Evolutionary conservation across 2,113 vertebrate species (phyloP).

Genomic region (Desmodus rotundus): DNA sequence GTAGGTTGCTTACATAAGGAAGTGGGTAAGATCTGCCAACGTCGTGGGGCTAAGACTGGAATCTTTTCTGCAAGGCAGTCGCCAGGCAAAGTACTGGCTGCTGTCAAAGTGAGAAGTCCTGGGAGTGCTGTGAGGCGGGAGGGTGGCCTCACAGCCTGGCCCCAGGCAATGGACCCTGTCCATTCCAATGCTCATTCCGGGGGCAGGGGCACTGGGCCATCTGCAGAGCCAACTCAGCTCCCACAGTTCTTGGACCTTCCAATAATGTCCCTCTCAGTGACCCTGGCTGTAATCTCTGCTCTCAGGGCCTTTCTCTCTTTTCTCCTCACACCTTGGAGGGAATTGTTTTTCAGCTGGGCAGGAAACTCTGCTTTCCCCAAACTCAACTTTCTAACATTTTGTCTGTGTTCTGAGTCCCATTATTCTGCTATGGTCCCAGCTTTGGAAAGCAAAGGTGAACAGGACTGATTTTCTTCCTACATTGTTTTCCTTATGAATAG

Average conservation of each 20-base stretch:
- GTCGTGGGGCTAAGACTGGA: background rate
- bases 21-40: background rate
- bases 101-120: background rate
- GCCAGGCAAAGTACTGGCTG: background rate
- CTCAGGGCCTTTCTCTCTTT: background rate
- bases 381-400: background rate
- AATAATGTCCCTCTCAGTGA: background rate
- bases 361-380: background rate
- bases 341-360: background rate
- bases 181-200: background rate
- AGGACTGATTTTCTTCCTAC: background rate
- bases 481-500: background rate
- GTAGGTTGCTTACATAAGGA: background rate
- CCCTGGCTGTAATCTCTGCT: background rate
- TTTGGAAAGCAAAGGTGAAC: background rate
- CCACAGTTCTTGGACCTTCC: background rate
- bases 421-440: background rate
- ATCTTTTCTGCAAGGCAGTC: background rate
- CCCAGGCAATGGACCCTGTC: background rate
- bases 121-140: too few species aligned
- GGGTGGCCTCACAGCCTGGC: too few species aligned
- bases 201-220: fast-evolving
- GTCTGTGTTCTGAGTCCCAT: background rate
- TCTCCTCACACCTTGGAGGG: background rate
- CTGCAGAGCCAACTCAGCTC: background rate